These are phyloP conservation scores for Gavialis gangeticus DNA, from an alignment of 2,113 vertebrate species.

Conservation along the genomic window DNA sequence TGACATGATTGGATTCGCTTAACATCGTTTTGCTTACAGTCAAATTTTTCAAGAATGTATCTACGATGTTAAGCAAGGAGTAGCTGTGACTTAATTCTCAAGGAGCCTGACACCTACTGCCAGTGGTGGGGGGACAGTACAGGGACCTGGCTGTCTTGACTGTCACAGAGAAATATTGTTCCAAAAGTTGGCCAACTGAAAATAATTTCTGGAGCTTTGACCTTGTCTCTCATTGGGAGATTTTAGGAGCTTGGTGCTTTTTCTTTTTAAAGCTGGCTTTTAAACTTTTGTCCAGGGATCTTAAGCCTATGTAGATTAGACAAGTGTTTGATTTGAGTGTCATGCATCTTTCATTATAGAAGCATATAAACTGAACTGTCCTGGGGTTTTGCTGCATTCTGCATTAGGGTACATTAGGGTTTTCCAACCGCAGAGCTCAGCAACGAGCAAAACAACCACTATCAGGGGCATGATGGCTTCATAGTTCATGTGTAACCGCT, in stretches of 20 bases:
- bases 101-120: not conserved
- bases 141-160: not conserved
- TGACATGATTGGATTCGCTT: too few species aligned
- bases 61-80: too few species aligned
- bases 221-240: not conserved
- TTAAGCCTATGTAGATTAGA: not conserved
- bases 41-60: too few species aligned
- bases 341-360: not conserved
- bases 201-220: accelerated
- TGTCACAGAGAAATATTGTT: accelerated
- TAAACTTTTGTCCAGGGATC: not conserved
- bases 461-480: not conserved
- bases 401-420: accelerated
- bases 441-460: accelerated
- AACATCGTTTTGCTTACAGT: too few species aligned
- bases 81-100: too few species aligned
- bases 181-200: accelerated
- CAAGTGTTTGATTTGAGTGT: accelerated
- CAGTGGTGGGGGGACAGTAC: constrained; percentile 46
- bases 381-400: not conserved
- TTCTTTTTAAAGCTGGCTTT: not conserved
- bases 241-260: accelerated
- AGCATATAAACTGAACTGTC: not conserved
- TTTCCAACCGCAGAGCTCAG: accelerated
- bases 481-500: not conserved